These are phyloP conservation scores for Leucophenga montana DNA, from an alignment of 2,888 invertebrate genomes.

Conservation along the genomic window DNA sequence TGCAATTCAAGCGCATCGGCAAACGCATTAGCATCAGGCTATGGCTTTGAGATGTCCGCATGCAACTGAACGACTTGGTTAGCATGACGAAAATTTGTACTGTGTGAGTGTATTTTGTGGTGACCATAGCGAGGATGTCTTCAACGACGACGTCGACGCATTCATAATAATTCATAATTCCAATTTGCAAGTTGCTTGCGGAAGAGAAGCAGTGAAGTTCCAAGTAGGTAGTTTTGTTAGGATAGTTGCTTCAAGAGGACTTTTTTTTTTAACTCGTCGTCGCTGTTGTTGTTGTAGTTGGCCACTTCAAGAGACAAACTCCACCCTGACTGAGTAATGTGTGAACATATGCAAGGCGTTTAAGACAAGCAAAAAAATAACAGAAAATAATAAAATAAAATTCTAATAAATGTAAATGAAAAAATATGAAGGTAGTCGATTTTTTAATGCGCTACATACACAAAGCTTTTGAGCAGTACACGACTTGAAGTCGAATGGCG, in stretches of 20 bases:
- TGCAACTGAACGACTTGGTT: conserved; percentile 39
- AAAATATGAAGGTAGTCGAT: conserved; percentile 33
- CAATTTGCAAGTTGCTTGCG: conserved; percentile 60
- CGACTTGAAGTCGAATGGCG: no score
- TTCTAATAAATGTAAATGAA: conserved; percentile 27
- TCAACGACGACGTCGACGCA: conserved; percentile 55
- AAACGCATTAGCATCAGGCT: conserved; percentile 64
- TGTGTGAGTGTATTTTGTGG: no score
- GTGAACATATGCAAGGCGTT: conserved; percentile 57
- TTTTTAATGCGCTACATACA: neutral
- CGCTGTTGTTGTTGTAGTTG: no score
- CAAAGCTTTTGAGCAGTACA: no score
- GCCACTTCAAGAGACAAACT: neutral
- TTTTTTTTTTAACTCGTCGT: neutral
- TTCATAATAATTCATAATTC: conserved; percentile 71
- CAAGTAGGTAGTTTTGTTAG: conserved; percentile 24
- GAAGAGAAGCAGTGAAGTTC: conserved; percentile 32
- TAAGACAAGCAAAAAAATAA: conserved; percentile 22
- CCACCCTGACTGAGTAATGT: conserved; percentile 57
- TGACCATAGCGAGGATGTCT: no score
- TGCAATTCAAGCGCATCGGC: conserved; percentile 57
- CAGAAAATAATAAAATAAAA: conserved; percentile 35
- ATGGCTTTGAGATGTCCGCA: conserved; percentile 21
- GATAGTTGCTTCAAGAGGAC: conserved; percentile 28
- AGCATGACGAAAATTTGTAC: conserved; percentile 52